phyloP scores from a whole-genome alignment of 2,888 invertebrate genomes.

The Apodemia zela region DNA sequence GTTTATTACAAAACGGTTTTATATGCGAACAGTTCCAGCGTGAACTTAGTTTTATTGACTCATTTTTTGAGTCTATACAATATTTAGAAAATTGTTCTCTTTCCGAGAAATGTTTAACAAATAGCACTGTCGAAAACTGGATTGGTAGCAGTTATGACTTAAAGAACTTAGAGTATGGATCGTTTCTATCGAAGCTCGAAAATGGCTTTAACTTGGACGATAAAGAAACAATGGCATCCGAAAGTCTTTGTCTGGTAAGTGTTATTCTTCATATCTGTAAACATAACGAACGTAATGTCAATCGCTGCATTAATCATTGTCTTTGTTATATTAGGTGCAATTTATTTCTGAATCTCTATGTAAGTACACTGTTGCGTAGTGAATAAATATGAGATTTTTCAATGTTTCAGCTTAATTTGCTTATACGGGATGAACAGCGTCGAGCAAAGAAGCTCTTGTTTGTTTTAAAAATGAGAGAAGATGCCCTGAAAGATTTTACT shows the following conservation, averaged over 20 bases:
- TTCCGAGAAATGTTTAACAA: constrained; percentile 49
- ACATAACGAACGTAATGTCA: constrained; percentile 38
- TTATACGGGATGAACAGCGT: constrained; percentile 41
- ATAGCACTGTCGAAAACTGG: constrained; percentile 49
- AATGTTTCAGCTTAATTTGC: no score
- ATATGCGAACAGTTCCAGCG: constrained; percentile 68
- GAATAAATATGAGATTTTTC: no score
- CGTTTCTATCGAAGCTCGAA: constrained; percentile 58
- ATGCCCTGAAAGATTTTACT: constrained; percentile 71
- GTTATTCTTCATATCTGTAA: constrained; percentile 60
- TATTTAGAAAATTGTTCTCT: constrained; percentile 64
- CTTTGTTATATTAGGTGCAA: no score
- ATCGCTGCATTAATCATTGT: background rate
- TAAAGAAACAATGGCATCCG: constrained; percentile 70
- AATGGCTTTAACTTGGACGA: constrained; percentile 55
- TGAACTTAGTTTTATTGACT: constrained; percentile 72
- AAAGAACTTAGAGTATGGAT: constrained; percentile 52
- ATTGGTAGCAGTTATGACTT: constrained; percentile 47
- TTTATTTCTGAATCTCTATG: no score
- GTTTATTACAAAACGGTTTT: constrained; percentile 55
- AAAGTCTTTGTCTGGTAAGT: constrained; percentile 77
- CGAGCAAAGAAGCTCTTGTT: constrained; percentile 70
- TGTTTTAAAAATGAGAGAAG: constrained; percentile 52
- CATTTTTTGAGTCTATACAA: constrained; percentile 70
- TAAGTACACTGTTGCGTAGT: no score